Base-by-base conservation (phyloP, 2,797 vertebrate species). In the Taeniopygia guttata region DNA sequence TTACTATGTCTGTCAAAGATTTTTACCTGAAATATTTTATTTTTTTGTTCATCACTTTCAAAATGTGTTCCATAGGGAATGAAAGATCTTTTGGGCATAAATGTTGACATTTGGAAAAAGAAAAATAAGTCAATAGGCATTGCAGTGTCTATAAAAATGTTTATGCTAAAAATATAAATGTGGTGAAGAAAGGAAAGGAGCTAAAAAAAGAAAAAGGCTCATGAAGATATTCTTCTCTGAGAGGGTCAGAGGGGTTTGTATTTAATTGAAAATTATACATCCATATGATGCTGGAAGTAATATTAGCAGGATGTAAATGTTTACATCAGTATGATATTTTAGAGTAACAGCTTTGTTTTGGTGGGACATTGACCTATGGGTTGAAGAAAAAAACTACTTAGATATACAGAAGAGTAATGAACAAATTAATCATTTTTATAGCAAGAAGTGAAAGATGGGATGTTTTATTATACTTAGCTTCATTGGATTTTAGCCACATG, bases 241-340 rank as follows among this genome's bases (percentile, higher is more conserved):
- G 42, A 62, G 22, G 30, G 62, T 78, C 66, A 67, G 25, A 87
- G 36, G 8, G 19, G 17, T 69, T 93, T 70, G 42, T 87, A 51
- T 80, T 89, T 90, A 16, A 73, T 36, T 89, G 59, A 69, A 90
- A 84, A 68, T 69, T 7, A 43, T 62, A 43, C n/a, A 52, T 64
- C 23, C 9, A 3, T 64, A n/a, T 86, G 34, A 81, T 86, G 22
- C 46, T 2, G 2, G 76, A 84, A 58, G 58, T 43, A 92, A 78
- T 64, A 30, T 46, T 64, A 80, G 49, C 84, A 92, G 95, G 87
- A 93, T 80, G 75, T 93, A 94, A 96, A 91, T 94, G 73, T 94
- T 96, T 95, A 74, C 46, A 86, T 48, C 43, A 75, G 22, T 68
- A 34, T 52, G 52, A 12, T 92, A 70, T 91, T 91, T 95, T 90